A percentile compares a stretch with the other conserved stretches of the same genome.
Conservation (phyloP, 2,113 vertebrate genomes). For the Garra rufa region DNA sequence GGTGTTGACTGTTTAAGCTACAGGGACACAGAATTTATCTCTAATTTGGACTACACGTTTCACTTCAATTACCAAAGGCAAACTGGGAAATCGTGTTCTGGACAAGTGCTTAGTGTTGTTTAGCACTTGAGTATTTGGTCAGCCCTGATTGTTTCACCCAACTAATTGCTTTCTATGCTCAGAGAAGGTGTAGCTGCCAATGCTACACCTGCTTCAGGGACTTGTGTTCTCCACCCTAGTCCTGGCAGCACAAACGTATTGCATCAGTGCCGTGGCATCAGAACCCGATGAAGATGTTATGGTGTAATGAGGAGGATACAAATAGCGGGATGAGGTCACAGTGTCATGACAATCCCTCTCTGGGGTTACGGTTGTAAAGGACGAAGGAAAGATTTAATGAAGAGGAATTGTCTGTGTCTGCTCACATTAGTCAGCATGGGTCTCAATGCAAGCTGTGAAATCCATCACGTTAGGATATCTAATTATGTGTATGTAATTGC, state of each 20-base stretch:
- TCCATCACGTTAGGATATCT: conserved; percentile 72
- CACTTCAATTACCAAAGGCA: conserved; percentile 37
- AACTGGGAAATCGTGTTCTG: conserved; percentile 20
- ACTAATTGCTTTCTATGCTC: conserved; percentile 43
- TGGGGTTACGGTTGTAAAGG: conserved; percentile 49
- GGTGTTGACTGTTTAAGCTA: background rate
- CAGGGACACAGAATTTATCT: background rate
- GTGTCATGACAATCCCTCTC: conserved; percentile 32
- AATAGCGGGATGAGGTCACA: conserved; percentile 37
- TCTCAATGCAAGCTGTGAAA: conserved; percentile 67
- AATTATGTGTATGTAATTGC: conserved; percentile 74
- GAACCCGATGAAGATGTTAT: conserved; percentile 30
- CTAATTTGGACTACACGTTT: conserved; percentile 58
- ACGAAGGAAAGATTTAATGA: conserved; percentile 67
- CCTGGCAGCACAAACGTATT: conserved; percentile 14
- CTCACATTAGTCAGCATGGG: conserved; percentile 62
- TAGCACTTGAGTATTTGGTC: background rate
- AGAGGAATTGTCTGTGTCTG: conserved; percentile 71
- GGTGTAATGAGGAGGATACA: conserved; percentile 44
- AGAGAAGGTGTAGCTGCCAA: conserved; percentile 41
- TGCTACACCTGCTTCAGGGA: conserved; percentile 57
- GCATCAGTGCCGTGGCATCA: background rate
- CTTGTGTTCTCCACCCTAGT: conserved; percentile 18
- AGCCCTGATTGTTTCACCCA: conserved; percentile 30
- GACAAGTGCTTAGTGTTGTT: conserved; percentile 6